Evolutionary conservation across 2,888 invertebrate genomes (phyloP).

Genomic region (Xestia rhomboidea): DNA sequence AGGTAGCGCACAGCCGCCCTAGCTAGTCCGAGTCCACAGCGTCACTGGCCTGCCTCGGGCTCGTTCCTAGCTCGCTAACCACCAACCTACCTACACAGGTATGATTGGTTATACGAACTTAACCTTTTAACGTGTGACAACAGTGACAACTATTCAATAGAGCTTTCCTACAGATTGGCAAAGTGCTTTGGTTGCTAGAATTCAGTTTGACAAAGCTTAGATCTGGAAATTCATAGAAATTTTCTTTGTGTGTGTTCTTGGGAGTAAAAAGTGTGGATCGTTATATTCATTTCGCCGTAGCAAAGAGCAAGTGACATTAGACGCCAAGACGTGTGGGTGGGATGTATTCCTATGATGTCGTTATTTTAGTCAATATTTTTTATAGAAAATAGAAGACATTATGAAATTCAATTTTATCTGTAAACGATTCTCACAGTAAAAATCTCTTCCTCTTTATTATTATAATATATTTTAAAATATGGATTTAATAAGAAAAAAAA

Average conservation of each 20-base stretch:
- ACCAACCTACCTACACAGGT: neutral
- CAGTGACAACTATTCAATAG: neutral
- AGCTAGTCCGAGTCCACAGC: neutral
- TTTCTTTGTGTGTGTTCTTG: neutral
- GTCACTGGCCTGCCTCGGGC: slow-evolving; percentile 12
- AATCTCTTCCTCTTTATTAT: no score
- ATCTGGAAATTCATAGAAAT: neutral
- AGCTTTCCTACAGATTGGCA: neutral
- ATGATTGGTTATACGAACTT: neutral
- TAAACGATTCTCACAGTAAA: no score
- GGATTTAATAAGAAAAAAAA: no score
- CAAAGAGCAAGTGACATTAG: no score
- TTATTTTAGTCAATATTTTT: no score
- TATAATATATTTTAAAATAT: no score
- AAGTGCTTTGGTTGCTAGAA: neutral
- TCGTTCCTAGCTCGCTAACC: neutral
- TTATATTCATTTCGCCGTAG: no score
- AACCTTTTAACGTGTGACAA: neutral
- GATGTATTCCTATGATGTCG: no score
- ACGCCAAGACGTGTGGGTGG: no score
- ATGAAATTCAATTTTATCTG: no score
- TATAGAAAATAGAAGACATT: no score
- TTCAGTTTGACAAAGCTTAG: neutral
- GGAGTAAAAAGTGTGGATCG: neutral
- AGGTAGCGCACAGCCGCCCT: slow-evolving; percentile 27